These are phyloP conservation scores for Apaloderma vittatum DNA, from an alignment of 2,113 vertebrate genomes.

Conservation along the genomic window DNA sequence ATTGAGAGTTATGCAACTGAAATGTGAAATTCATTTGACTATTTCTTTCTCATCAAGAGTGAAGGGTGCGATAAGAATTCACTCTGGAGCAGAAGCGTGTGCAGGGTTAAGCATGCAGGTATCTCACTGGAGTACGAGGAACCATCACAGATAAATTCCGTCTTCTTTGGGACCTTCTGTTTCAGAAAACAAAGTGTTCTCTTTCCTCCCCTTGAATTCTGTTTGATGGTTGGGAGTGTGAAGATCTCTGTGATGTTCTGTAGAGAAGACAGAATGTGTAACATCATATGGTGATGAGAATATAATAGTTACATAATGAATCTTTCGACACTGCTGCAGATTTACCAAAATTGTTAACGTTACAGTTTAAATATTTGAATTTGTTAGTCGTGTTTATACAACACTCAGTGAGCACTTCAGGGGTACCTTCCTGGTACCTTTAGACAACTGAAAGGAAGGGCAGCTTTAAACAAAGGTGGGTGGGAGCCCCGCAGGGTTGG, in stretches of 20 bases:
- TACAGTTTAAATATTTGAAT: not conserved
- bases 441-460: not conserved
- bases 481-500: slow-evolving; percentile 17
- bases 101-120: not conserved
- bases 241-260: not conserved
- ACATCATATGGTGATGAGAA: not conserved
- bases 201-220: not conserved
- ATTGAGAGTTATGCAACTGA: not conserved
- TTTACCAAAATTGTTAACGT: not conserved
- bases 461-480: slow-evolving; percentile 18
- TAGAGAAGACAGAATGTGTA: not conserved
- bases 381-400: not conserved
- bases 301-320: not conserved
- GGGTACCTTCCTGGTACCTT: not conserved
- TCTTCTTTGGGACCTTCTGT: not conserved
- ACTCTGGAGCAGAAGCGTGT: not conserved
- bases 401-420: not conserved
- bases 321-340: not conserved
- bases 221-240: not conserved
- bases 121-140: not conserved
- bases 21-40: not conserved
- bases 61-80: not conserved
- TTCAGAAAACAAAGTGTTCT: not conserved
- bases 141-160: not conserved
- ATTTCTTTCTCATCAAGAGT: not conserved